Percentiles rank a stretch among this genome's conserved stretches.
Evolutionary conservation across 2,113 vertebrate genomes (phyloP).

Genomic region (Elephas maximus): DNA sequence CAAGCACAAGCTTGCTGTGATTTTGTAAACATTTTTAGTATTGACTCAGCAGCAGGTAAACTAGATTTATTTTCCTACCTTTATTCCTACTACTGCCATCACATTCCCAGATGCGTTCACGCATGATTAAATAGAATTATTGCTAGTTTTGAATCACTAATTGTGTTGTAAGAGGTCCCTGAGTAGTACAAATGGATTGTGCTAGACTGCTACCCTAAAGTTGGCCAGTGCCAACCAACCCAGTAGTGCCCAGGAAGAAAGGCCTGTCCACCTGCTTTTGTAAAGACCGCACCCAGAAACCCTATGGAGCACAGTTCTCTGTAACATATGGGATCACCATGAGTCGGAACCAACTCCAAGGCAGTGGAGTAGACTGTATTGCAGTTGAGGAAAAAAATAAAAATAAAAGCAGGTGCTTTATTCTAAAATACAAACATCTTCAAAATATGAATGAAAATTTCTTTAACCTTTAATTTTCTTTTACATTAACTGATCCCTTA

Average conservation of each 20-base stretch:
- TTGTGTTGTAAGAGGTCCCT: background rate
- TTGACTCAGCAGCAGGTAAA: background rate
- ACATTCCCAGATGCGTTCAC: background rate
- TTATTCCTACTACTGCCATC: background rate
- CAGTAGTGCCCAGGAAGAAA: background rate
- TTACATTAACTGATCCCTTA: background rate
- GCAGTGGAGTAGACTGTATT: background rate
- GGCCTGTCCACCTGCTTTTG: background rate
- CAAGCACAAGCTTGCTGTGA: background rate
- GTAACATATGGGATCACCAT: background rate
- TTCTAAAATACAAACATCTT: background rate
- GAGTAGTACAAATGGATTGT: background rate
- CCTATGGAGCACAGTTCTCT: background rate
- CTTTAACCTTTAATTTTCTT: background rate
- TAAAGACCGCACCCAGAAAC: background rate
- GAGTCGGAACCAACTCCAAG: background rate
- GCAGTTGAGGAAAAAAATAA: background rate
- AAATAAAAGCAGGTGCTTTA: background rate
- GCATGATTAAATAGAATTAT: background rate
- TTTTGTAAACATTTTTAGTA: constrained; percentile 22
- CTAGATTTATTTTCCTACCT: background rate
- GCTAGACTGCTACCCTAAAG: background rate
- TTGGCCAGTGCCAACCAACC: background rate
- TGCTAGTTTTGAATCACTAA: background rate
- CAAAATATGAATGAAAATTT: background rate